phyloP scores from a whole-genome alignment of 2,113 vertebrate species.

The Phalacrocorax brasilianus region DNA sequence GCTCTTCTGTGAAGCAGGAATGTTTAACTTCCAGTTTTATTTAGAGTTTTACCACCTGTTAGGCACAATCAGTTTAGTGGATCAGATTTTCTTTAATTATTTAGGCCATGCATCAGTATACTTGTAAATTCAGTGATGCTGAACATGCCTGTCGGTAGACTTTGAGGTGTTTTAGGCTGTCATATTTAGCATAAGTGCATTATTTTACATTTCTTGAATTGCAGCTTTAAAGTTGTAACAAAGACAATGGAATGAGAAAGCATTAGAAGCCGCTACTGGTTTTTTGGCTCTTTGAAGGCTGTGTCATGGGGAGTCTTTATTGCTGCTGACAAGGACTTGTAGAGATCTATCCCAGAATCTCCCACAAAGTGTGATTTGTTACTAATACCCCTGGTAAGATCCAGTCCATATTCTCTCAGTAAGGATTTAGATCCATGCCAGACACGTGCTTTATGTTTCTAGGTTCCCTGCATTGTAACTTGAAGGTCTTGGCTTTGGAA shows the following conservation, averaged over 20 bases:
- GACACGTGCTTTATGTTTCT: not conserved
- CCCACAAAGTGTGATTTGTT: not conserved
- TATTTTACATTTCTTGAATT: not conserved
- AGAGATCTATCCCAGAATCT: not conserved
- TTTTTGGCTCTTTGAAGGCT: slow-evolving; percentile 9
- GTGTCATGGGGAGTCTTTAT: not conserved
- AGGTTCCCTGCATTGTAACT: not conserved
- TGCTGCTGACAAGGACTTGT: slow-evolving; percentile 5
- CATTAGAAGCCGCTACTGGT: not conserved
- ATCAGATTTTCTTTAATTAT: not conserved
- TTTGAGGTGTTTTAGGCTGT: not conserved
- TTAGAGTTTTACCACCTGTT: not conserved
- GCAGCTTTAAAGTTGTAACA: not conserved
- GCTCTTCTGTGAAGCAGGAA: not conserved
- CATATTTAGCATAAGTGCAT: not conserved
- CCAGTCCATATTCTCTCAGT: not conserved
- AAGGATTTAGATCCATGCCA: not conserved
- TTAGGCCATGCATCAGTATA: not conserved
- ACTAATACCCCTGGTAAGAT: not conserved
- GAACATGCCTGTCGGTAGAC: not conserved
- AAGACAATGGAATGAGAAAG: not conserved
- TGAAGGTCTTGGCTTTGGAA: not conserved
- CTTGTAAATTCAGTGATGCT: not conserved
- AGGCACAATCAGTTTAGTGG: not conserved
- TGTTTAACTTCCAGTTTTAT: not conserved